Evolutionary conservation across 2,888 invertebrate species (phyloP).

Genomic region (Cephus rjabovi): DNA sequence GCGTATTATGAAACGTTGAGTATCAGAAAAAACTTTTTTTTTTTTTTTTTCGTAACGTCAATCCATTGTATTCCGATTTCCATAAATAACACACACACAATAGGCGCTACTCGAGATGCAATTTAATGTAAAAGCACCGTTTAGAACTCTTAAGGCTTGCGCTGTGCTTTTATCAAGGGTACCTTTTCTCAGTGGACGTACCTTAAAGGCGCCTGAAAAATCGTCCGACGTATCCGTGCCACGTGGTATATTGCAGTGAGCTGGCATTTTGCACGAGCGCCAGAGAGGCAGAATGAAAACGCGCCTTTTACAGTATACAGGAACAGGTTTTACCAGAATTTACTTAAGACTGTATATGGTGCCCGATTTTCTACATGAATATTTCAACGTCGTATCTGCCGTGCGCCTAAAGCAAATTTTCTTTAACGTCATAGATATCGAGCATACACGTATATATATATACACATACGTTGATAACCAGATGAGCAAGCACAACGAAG

Average conservation of each 20-base stretch:
- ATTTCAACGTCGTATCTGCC: background rate
- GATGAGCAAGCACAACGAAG: background rate
- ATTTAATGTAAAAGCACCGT: conserved; percentile 26
- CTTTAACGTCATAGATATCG: background rate
- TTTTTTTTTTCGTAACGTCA: conserved; percentile 19
- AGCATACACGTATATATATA: too few species aligned
- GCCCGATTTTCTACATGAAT: background rate
- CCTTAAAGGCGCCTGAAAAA: background rate
- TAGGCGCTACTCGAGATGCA: conserved; percentile 24
- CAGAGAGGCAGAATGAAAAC: background rate
- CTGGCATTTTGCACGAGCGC: background rate
- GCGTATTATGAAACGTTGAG: background rate
- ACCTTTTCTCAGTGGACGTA: background rate
- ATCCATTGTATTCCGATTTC: conserved; percentile 17
- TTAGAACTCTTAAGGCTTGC: background rate
- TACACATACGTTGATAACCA: background rate
- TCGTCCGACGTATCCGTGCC: background rate
- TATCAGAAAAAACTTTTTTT: background rate
- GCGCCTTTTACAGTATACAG: background rate
- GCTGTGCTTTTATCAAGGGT: background rate
- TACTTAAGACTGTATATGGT: background rate
- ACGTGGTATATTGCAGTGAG: background rate
- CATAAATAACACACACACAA: conserved; percentile 5
- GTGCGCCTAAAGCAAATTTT: background rate
- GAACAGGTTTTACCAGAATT: background rate